phyloP scores from a whole-genome alignment of 1,140 invertebrate genomes.

The Cryptotermes secundus region DNA sequence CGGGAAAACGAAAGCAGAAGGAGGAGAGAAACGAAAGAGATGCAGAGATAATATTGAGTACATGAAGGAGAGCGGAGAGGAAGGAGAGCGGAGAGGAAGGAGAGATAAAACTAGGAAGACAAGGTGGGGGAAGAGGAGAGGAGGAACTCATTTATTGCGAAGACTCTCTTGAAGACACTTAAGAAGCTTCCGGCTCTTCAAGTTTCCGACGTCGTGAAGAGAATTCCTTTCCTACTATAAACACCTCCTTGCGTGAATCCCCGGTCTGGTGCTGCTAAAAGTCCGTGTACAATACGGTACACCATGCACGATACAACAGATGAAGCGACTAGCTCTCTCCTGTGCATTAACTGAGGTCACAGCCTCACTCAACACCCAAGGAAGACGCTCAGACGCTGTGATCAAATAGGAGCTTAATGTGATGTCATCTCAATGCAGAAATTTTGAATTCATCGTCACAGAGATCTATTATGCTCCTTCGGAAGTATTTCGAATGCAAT shows the following conservation, averaged over 20 bases:
- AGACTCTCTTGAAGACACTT: not conserved
- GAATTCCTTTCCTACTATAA: not conserved
- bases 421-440: no score
- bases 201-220: conserved; percentile 9
- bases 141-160: conserved; percentile 2
- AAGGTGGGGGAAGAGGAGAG: not conserved
- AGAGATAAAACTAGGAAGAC: not conserved
- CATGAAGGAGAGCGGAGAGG: not conserved
- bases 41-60: not conserved
- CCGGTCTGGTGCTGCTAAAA: not conserved
- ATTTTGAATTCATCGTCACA: no score
- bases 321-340: no score
- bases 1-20: not conserved
- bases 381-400: no score
- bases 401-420: no score
- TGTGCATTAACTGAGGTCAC: no score
- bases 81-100: not conserved
- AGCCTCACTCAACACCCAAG: no score
- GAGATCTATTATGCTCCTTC: no score
- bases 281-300: no score
- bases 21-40: not conserved
- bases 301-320: no score
- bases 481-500: no score
- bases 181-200: not conserved
- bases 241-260: not conserved